These are phyloP conservation scores for Pontoporia blainvillei DNA, from an alignment of 2,113 vertebrate species.

Conservation along the genomic window DNA sequence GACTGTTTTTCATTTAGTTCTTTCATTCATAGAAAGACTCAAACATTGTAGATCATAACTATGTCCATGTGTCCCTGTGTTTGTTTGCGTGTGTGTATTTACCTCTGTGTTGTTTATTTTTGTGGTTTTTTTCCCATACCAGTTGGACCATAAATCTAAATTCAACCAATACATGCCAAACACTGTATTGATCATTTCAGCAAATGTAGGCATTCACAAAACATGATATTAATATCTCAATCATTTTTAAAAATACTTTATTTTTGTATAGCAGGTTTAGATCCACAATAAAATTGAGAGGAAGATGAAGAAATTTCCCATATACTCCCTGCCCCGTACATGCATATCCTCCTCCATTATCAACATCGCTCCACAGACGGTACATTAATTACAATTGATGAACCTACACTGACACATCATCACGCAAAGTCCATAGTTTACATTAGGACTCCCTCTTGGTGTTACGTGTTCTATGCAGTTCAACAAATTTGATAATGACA, in stretches of 20 bases:
- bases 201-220: background rate
- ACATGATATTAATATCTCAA: background rate
- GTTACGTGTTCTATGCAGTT: background rate
- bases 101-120: background rate
- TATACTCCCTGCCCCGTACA: background rate
- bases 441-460: background rate
- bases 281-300: background rate
- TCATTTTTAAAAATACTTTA: background rate
- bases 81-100: background rate
- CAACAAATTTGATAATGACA: background rate
- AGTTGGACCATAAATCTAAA: background rate
- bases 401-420: background rate
- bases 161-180: background rate
- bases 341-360: background rate
- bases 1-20: background rate
- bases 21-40: background rate
- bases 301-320: background rate
- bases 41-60: background rate
- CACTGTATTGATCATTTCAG: background rate
- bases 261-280: background rate
- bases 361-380: background rate
- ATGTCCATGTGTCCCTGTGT: background rate
- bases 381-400: background rate
- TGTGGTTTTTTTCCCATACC: background rate
- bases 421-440: background rate